phyloP scores from a whole-genome alignment of 2,888 invertebrate genomes.

The Didymodactylos carnosus region DNA sequence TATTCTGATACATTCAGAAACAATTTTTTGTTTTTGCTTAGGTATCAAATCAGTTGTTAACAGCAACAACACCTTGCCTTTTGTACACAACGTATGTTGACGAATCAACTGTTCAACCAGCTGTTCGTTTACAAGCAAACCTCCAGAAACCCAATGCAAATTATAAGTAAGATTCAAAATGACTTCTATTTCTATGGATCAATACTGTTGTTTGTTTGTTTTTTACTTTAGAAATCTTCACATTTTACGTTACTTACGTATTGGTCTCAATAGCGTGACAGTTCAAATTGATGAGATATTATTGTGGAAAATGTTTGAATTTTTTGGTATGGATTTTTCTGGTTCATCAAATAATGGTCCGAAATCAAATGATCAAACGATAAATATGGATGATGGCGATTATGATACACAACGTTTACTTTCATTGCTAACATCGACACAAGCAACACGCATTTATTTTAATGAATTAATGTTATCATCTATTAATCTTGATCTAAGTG shows the following conservation, averaged over 20 bases:
- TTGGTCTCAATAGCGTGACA: slow-evolving; percentile 60
- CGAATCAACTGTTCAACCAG: neutral
- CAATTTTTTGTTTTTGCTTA: neutral
- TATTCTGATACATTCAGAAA: neutral
- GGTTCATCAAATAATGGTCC: neutral
- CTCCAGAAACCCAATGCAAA: slow-evolving; percentile 9
- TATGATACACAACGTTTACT: slow-evolving; percentile 48
- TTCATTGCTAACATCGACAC: neutral
- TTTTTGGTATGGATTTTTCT: slow-evolving; percentile 18
- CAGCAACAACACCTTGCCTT: slow-evolving; percentile 5
- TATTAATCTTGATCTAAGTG: slow-evolving; percentile 1
- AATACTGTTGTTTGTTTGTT: neutral
- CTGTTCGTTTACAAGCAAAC: slow-evolving; percentile 9
- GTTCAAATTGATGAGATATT: slow-evolving; percentile 68
- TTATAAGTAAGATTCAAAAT: neutral
- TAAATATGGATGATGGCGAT: slow-evolving; percentile 50
- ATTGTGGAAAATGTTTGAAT: slow-evolving; percentile 47
- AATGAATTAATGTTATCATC: slow-evolving; percentile 7
- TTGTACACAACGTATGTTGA: neutral
- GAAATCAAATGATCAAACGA: slow-evolving; percentile 41
- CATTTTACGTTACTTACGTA: slow-evolving; percentile 47
- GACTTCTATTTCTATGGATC: neutral
- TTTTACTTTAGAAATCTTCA: slow-evolving; percentile 13
- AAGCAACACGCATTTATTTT: slow-evolving; percentile 5
- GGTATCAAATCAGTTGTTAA: slow-evolving; percentile 8